phyloP scores from a whole-genome alignment of 2,113 vertebrate genomes.

The Rutilus rutilus region DNA sequence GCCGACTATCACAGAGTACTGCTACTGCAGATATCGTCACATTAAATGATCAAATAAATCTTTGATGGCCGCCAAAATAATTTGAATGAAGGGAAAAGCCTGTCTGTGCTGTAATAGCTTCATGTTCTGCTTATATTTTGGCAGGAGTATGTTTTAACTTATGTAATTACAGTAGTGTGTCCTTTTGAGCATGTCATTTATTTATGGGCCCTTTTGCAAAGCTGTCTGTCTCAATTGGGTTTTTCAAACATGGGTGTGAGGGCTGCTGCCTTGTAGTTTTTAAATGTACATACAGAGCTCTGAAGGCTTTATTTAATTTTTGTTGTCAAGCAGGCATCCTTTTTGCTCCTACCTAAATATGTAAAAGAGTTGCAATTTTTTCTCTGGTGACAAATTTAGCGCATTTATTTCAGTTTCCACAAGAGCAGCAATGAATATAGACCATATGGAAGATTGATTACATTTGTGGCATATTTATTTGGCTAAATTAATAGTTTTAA shows the following conservation, averaged over 20 bases:
- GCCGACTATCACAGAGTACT: no score
- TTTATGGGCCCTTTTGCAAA: conserved; percentile 65
- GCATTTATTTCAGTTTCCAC: conserved; percentile 17
- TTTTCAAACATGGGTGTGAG: conserved; percentile 7
- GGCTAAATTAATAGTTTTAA: conserved; percentile 5
- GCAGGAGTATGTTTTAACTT: conserved; percentile 56
- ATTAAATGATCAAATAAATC: no score
- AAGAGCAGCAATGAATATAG: not conserved
- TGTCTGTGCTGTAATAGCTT: conserved; percentile 63
- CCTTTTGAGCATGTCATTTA: conserved; percentile 69
- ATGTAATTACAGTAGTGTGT: conserved; percentile 32
- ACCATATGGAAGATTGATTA: not conserved
- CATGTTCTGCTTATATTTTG: conserved; percentile 57
- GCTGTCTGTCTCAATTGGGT: conserved; percentile 51
- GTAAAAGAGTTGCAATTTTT: not conserved
- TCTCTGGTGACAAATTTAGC: not conserved
- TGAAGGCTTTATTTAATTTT: conserved; percentile 32
- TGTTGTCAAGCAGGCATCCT: not conserved
- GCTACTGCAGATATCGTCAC: no score
- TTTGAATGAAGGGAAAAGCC: no score
- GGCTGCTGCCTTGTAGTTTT: not conserved
- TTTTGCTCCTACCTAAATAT: not conserved
- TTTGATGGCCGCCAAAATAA: no score
- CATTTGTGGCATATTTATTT: conserved; percentile 1
- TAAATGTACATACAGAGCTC: not conserved